Conservation (phyloP, 2,113 vertebrate genomes). For the Ciconia maguari region DNA sequence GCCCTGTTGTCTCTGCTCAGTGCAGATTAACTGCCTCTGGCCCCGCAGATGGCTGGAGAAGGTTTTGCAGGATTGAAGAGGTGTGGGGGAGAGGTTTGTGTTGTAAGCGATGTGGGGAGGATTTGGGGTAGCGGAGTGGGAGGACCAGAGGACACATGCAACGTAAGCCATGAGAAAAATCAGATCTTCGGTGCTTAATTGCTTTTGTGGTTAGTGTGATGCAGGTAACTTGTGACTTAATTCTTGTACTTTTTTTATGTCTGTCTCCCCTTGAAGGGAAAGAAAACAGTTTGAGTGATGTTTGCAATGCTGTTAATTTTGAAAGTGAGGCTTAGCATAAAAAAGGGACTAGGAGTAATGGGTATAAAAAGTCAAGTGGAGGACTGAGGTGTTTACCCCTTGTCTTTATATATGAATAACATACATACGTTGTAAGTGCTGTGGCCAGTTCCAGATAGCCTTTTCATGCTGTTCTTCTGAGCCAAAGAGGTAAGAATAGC, state of each 20-base stretch:
- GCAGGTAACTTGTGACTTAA: not conserved
- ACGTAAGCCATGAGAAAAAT: accelerated
- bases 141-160: not conserved
- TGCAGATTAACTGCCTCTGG: not conserved
- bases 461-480: not conserved
- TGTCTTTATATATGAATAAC: not conserved
- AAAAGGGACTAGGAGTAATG: not conserved
- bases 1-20: not conserved
- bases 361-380: not conserved
- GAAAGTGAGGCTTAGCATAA: not conserved
- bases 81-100: not conserved
- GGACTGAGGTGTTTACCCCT: not conserved
- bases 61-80: not conserved
- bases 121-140: not conserved
- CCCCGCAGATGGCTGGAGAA: accelerated
- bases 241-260: not conserved
- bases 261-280: not conserved
- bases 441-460: not conserved
- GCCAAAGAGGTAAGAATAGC: not conserved
- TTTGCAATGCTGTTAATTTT: not conserved
- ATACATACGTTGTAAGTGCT: not conserved
- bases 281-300: not conserved
- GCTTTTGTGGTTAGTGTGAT: not conserved
- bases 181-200: not conserved
- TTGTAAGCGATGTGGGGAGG: not conserved